Evolutionary conservation across 2,888 invertebrate species (phyloP), one percentile per base, ranked within the genome.

Genomic region (Serripes groenlandicus): DNA sequence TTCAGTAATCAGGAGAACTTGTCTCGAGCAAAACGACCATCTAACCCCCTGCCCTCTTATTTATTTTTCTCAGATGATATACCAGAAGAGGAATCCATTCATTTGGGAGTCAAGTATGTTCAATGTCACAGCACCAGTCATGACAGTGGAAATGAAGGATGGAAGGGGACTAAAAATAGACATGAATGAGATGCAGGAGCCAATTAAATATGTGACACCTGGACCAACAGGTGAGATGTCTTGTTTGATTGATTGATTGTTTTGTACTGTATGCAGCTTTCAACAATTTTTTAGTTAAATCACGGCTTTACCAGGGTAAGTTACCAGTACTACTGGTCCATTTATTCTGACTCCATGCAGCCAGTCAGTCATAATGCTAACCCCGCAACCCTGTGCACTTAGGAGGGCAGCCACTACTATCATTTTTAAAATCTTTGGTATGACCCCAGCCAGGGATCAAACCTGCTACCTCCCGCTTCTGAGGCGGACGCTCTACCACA

Each of bases 31-130:
- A n/a, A n/a, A n/a, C n/a, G n/a, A n/a, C n/a, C n/a, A n/a, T n/a
- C n/a, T n/a, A n/a, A n/a, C n/a, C n/a, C n/a, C n/a, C n/a, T n/a
- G n/a, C n/a, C n/a, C n/a, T n/a, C n/a, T n/a, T n/a, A n/a, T n/a
- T n/a, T n/a, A n/a, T n/a, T n/a, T n/a, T n/a, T n/a, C n/a, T 49
- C 56, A 85, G 85, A 79, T 85, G 77, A 70, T 85, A 49, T 70
- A 75, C 4, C 71, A 71, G 11, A 37, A 73, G 15, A 75, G 76
- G 37, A 82, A 85, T 69, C 85, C 82, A 1, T 85, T 62, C 28
- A n/a, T 71, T 1, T 82, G 78, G 81, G 37, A 74, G 42, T 26
- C 15, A 1, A 49, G 69, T 9, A 42, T 79, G 4, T n/a, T 60
- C 26, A 37, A 68, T 32, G 68, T 85, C 3, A 85, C 85, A 68